phyloP scores from a whole-genome alignment of 2,888 invertebrate genomes.

The Euzetes globulus region DNA sequence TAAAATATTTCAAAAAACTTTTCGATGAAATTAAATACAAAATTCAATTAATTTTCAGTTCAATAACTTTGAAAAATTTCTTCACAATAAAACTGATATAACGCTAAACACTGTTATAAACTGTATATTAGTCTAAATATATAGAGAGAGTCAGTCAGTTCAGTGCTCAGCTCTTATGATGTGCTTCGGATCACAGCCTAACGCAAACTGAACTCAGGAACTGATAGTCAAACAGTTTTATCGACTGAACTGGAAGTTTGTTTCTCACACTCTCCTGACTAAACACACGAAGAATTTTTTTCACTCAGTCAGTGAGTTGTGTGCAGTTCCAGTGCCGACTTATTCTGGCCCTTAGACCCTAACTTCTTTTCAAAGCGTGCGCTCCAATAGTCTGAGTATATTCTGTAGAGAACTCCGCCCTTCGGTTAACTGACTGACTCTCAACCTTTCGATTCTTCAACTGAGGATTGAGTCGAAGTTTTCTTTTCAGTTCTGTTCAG shows the following conservation, averaged over 20 bases:
- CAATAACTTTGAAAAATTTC: too few relatives aligned
- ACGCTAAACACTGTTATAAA: background rate
- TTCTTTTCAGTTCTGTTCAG: background rate
- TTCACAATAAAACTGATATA: background rate
- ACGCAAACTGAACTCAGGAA: slow-evolving; percentile 4
- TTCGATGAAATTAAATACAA: too few relatives aligned
- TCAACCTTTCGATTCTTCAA: background rate
- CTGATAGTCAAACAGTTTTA: slow-evolving; percentile 5
- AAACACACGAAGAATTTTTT: background rate
- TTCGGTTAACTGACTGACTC: background rate
- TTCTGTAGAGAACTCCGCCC: background rate
- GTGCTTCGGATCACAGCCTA: background rate
- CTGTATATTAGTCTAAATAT: background rate
- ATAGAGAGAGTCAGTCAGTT: background rate
- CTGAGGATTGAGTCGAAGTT: background rate
- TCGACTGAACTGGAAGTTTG: background rate
- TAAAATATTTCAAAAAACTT: background rate
- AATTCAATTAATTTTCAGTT: too few relatives aligned
- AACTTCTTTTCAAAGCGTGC: background rate
- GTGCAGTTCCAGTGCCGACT: background rate
- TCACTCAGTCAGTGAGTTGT: background rate
- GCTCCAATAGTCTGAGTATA: background rate
- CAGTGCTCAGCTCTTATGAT: background rate
- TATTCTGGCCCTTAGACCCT: background rate
- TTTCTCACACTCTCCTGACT: slow-evolving; percentile 9